A percentile compares a stretch with the other conserved stretches of the same genome.
Evolutionary conservation across 2,113 vertebrate genomes (phyloP).

Genomic region (Maccullochella peelii): DNA sequence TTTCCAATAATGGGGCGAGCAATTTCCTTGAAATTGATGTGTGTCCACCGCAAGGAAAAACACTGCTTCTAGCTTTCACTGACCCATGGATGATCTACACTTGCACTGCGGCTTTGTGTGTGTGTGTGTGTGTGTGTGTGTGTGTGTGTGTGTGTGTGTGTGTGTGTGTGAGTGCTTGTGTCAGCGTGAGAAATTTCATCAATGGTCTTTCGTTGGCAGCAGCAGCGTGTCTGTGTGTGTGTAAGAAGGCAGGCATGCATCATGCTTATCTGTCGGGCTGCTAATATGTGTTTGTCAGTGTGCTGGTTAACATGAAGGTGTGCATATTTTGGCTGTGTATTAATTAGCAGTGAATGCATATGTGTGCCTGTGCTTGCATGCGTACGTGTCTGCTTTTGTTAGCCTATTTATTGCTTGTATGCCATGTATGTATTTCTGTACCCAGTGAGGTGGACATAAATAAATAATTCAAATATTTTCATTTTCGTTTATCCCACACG

Average conservation of each 20-base stretch:
- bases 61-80: conserved; percentile 76
- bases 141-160: conserved; percentile 19
- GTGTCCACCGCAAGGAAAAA: conserved; percentile 80
- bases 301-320: conserved; percentile 17
- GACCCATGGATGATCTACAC: conserved; percentile 78
- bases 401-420: conserved; percentile 39
- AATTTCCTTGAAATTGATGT: conserved; percentile 84
- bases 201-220: conserved; percentile 48
- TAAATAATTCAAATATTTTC: conserved; percentile 68
- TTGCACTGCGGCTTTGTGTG: conserved; percentile 55
- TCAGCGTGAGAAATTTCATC: conserved; percentile 74
- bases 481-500: conserved; percentile 46
- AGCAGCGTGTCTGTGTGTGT: conserved; percentile 9
- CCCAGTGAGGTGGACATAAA: conserved; percentile 35
- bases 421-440: conserved; percentile 50
- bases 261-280: not conserved
- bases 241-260: conserved; percentile 23
- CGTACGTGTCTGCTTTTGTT: conserved; percentile 33
- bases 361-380: conserved; percentile 3
- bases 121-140: conserved; percentile 34
- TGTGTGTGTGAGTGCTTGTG: conserved; percentile 31
- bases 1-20: conserved; percentile 83
- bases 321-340: not conserved
- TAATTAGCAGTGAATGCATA: not conserved
- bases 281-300: conserved; percentile 6